Evolutionary conservation across 2,888 invertebrate genomes (phyloP), one percentile per base, ranked within the genome.

Genomic region (Gastrophysa polygoni): DNA sequence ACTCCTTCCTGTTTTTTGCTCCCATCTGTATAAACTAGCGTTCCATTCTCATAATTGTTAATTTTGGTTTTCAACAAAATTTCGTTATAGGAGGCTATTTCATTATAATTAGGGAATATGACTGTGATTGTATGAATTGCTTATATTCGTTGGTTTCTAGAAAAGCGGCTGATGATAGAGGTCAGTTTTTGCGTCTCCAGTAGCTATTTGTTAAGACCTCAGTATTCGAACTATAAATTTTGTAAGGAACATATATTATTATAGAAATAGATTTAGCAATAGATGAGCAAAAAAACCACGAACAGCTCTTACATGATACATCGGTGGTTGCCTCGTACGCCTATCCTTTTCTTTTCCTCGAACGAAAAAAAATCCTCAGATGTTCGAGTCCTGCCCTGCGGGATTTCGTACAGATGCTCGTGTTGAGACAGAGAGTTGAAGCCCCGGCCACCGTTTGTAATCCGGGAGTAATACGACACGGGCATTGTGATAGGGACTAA

Each of bases 381-480:
- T 18, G 6, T 20, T 32, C 4, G 38, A 61, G 48, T 63, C 50
- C 67, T 56, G 16, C 28, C 61, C 69, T 69, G 68, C 32, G 44
- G 5, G 11, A n/a, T 5, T 24, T 24, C 21, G 59, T 60, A 66
- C 69, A 71, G 71, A 71, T 71, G 70, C 63, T 63, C 57, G 44
- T 54, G 58, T 56, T 52, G 64, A 62, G 67, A 28, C 29, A 7
- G 29, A 10, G 29, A 8, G 29, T 32, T 8, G 14, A n/a, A 14
- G 4, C 24, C 47, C 57, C 56, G 43, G 52, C 63, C 71, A 67
- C 66, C 62, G 64, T 68, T 68, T 66, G 73, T 79, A 77, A 79
- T 79, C 78, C 78, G 69, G 38, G 38, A 38, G 78, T 77, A 79
- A 79, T 74, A 71, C 69, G 79, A 79, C 73, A 70, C 63, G 66